These are phyloP conservation scores for Lycodopsis pacificus DNA, from an alignment of 2,797 vertebrate genomes.

Conservation along the genomic window DNA sequence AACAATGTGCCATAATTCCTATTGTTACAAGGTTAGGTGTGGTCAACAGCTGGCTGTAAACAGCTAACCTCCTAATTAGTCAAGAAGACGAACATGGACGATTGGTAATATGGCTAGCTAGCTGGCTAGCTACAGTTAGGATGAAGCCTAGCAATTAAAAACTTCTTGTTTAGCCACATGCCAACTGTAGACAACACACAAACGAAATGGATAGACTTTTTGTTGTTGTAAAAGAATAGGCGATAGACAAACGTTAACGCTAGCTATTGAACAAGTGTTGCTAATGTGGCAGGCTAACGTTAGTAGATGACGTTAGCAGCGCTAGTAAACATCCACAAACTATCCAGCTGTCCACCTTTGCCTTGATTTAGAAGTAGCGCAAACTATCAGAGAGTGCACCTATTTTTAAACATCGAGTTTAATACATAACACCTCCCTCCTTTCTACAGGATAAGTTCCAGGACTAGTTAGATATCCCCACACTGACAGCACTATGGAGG, in stretches of 20 bases:
- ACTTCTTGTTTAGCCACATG: background rate
- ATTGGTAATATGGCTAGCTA: conserved; percentile 31
- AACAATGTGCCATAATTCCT: fast-evolving
- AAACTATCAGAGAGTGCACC: background rate
- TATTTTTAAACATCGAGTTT: background rate
- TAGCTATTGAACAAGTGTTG: background rate
- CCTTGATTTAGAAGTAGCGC: no score
- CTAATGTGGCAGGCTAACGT: conserved; percentile 29
- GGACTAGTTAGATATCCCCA: background rate
- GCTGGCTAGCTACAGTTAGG: conserved; percentile 16
- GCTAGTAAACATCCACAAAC: conserved; percentile 9
- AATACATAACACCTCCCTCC: background rate
- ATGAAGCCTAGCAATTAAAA: background rate
- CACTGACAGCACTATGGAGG: conserved; percentile 66
- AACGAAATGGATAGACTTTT: fast-evolving
- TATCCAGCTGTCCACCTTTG: background rate
- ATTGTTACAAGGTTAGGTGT: fast-evolving
- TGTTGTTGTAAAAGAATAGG: fast-evolving
- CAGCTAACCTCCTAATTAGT: background rate
- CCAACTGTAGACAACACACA: fast-evolving
- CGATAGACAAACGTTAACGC: background rate
- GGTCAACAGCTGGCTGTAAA: background rate
- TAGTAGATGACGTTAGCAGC: background rate
- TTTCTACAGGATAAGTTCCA: conserved; percentile 24
- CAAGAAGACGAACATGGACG: background rate